Evolutionary conservation across 2,797 vertebrate species (phyloP).

Genomic region (Protonibea diacanthus): DNA sequence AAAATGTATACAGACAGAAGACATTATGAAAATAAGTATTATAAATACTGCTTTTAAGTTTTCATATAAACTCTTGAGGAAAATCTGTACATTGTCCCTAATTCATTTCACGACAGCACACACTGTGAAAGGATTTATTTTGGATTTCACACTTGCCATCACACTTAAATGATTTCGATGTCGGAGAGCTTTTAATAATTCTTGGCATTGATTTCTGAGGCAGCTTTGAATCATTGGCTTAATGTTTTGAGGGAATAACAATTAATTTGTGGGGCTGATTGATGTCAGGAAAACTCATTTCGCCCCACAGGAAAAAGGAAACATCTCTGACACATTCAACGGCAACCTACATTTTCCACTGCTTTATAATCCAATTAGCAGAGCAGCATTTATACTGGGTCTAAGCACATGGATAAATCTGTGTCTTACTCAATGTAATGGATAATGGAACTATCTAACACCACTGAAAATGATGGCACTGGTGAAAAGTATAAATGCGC

Average conservation of each 20-base stretch:
- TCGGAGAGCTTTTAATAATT: slow-evolving; percentile 76
- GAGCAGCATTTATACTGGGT: slow-evolving; percentile 59
- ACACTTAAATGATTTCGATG: slow-evolving; percentile 69
- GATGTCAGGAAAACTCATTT: slow-evolving; percentile 78
- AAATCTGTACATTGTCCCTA: slow-evolving; percentile 55
- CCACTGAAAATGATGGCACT: slow-evolving; percentile 40
- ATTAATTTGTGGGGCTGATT: slow-evolving; percentile 78
- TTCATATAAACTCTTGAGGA: slow-evolving; percentile 33
- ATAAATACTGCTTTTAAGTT: slow-evolving; percentile 44
- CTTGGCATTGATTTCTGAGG: slow-evolving; percentile 78
- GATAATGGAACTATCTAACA: slow-evolving; percentile 35
- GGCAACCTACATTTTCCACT: slow-evolving; percentile 80
- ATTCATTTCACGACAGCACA: slow-evolving; percentile 51
- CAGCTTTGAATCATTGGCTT: slow-evolving; percentile 72
- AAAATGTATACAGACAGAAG: neutral
- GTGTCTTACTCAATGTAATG: slow-evolving; percentile 40
- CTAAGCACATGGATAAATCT: slow-evolving; percentile 67
- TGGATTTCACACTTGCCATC: slow-evolving; percentile 77
- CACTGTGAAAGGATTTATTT: slow-evolving; percentile 55
- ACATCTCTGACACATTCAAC: slow-evolving; percentile 67
- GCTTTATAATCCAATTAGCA: slow-evolving; percentile 79
- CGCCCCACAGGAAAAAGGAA: slow-evolving; percentile 68
- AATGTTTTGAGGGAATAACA: slow-evolving; percentile 81
- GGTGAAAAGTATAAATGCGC: slow-evolving; percentile 3
- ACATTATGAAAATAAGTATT: neutral